Percentiles rank a stretch among this genome's conserved stretches.
Evolutionary conservation across 2,113 vertebrate genomes (phyloP).

Genomic region (Crocuta crocuta): DNA sequence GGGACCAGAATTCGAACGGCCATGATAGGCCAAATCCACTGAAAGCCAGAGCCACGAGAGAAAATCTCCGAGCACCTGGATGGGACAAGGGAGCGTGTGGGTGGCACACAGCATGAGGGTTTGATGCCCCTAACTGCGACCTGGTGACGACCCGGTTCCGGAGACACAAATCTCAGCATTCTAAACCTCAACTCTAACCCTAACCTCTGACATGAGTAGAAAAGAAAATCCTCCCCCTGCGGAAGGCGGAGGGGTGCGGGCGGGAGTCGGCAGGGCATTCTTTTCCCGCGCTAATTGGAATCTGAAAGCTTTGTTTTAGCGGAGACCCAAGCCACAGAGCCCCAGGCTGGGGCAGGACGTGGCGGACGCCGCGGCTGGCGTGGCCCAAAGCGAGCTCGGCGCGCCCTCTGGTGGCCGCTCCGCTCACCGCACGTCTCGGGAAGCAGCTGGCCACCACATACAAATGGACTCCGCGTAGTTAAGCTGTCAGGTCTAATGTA

Average conservation of each 20-base stretch:
- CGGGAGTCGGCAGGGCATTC: background rate
- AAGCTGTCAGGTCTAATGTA: constrained; percentile 75
- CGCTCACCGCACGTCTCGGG: background rate
- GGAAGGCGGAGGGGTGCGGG: too few relatives aligned
- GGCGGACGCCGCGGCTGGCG: background rate
- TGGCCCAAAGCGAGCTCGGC: background rate
- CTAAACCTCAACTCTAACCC: background rate
- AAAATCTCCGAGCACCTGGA: background rate
- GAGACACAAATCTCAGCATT: background rate
- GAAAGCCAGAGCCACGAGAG: background rate
- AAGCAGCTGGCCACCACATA: constrained; percentile 57
- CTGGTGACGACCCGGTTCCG: background rate
- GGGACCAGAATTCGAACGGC: background rate
- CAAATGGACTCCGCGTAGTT: constrained; percentile 41
- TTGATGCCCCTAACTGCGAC: background rate
- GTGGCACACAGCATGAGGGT: background rate
- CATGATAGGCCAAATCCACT: background rate
- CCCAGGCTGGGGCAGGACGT: rapidly evolving
- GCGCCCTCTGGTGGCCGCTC: constrained; percentile 63
- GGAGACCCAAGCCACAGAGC: background rate
- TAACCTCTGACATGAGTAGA: background rate
- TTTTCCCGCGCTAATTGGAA: background rate
- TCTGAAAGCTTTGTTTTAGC: background rate
- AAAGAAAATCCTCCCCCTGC: background rate
- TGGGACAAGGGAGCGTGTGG: background rate